Base-by-base conservation (phyloP, 2,888 invertebrate genomes). In the Formica aserva region DNA sequence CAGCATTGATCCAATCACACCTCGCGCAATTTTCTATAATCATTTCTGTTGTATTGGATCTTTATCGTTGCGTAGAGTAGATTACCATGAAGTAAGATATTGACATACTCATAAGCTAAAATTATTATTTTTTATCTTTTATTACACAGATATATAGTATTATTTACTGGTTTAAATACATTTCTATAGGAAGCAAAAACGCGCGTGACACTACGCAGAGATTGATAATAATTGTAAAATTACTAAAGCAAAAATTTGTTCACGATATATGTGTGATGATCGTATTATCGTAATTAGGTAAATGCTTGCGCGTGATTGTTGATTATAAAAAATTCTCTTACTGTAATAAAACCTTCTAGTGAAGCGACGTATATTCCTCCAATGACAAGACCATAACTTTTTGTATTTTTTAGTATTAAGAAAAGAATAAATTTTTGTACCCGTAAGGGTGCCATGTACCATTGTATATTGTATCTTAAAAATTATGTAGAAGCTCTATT, bases 21-120 rank as follows among this genome's bases (percentile, higher is more conserved):
- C 9, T 55, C 6, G 1, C 18, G 35, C 4, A 52, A 35, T 38
- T 57, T 29, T 11, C 29, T 69, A 32, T 57, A 57, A 45, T 29
- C 22, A n/a, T 55, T 67, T 29, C 32, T 57, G 6, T 76, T 8
- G 18, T 18, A 41, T 57, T 41, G 38, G 22, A 66, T 41, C 1
- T 75, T 67, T 11, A n/a, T 67, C 3, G 9, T 60, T 83, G 80
- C 13, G 45, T 35, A 45, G 82, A 84, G 15, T 63, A 65, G 29
- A 84, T 82, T 26, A 82, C 52, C 82, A 76, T 84, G 45, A 76
- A 84, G 15, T 84, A 84, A 41, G 84, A 84, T 41, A 82, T 4
- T 18, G 76, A 76, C 75, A 13, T 63, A 72, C 65, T 82, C 13
- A 57, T 48, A 48, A 82, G 26, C 76, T 84, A 13, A 71, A 84